These are phyloP conservation scores for Drymodes brunneopygia DNA, from an alignment of 2,113 vertebrate species.

Conservation along the genomic window DNA sequence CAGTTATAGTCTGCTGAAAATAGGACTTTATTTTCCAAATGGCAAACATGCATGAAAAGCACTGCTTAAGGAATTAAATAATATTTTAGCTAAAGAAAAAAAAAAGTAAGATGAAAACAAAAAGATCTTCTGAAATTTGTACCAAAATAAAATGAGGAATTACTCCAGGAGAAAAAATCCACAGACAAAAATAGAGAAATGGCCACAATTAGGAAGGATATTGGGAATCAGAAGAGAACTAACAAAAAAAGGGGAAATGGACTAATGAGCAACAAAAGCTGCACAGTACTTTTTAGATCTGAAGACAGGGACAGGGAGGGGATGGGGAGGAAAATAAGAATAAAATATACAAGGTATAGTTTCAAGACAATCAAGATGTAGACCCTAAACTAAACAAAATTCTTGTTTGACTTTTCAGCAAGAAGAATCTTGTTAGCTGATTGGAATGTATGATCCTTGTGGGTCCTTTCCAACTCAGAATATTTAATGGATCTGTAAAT, in stretches of 20 bases:
- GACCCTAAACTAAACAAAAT: background rate
- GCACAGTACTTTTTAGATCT: background rate
- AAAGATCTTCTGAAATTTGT: background rate
- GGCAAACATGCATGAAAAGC: background rate
- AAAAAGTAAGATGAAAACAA: background rate
- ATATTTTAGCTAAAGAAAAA: background rate
- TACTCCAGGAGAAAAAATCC: background rate
- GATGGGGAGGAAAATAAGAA: background rate
- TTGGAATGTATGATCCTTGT: background rate
- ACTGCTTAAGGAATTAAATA: background rate
- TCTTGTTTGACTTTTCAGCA: background rate
- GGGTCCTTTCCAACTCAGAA: background rate
- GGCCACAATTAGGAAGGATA: background rate
- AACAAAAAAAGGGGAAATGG: background rate
- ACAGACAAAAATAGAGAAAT: background rate
- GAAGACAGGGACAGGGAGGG: rapidly evolving
- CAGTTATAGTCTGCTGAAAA: background rate
- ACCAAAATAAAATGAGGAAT: background rate
- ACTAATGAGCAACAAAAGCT: background rate
- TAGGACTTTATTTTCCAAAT: background rate
- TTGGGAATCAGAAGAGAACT: background rate
- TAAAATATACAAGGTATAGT: background rate
- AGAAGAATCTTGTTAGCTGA: background rate
- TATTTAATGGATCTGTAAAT: background rate
- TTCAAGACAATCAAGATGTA: background rate